Percentiles rank a stretch among this genome's conserved stretches.
These are phyloP conservation scores for Melieria picta DNA, from an alignment of 2,888 invertebrate genomes.

Conservation along the genomic window DNA sequence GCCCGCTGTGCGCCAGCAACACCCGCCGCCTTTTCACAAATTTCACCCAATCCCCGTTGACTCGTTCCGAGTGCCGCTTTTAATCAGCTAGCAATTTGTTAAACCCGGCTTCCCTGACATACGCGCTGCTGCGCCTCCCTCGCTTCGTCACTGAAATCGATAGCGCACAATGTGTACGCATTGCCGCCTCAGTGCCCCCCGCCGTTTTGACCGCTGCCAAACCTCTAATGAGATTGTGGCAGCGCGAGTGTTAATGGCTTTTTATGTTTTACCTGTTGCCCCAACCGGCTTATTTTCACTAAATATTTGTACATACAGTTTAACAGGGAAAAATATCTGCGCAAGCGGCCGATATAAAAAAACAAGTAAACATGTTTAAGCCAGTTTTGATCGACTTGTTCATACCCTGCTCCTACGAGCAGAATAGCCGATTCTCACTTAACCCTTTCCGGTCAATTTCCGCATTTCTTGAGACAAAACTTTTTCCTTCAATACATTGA, in stretches of 20 bases:
- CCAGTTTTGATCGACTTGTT: too few relatives aligned
- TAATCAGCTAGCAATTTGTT: slow-evolving; percentile 27
- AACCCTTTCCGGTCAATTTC: too few relatives aligned
- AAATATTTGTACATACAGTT: too few relatives aligned
- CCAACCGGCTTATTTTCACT: too few relatives aligned
- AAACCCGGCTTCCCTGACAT: not conserved
- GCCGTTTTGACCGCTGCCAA: not conserved
- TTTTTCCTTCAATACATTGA: too few relatives aligned
- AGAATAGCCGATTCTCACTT: too few relatives aligned
- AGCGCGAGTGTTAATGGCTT: not conserved
- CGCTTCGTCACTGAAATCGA: not conserved
- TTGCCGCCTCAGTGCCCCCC: not conserved
- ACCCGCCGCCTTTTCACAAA: slow-evolving; percentile 10
- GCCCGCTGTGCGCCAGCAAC: not conserved
- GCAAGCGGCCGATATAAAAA: too few relatives aligned
- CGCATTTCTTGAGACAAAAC: too few relatives aligned
- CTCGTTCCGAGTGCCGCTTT: slow-evolving; percentile 17
- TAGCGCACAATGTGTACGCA: not conserved
- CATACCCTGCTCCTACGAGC: too few relatives aligned
- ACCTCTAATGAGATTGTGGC: slow-evolving; percentile 4
- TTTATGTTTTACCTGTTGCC: not conserved
- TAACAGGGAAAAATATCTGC: too few relatives aligned
- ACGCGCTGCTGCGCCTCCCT: too few relatives aligned
- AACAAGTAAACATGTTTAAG: too few relatives aligned
- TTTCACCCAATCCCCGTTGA: slow-evolving; percentile 7